Percentiles rank a stretch among this genome's conserved stretches.
Evolutionary conservation across 2,113 vertebrate genomes (phyloP).

Genomic region (Myotis lucifugus): DNA sequence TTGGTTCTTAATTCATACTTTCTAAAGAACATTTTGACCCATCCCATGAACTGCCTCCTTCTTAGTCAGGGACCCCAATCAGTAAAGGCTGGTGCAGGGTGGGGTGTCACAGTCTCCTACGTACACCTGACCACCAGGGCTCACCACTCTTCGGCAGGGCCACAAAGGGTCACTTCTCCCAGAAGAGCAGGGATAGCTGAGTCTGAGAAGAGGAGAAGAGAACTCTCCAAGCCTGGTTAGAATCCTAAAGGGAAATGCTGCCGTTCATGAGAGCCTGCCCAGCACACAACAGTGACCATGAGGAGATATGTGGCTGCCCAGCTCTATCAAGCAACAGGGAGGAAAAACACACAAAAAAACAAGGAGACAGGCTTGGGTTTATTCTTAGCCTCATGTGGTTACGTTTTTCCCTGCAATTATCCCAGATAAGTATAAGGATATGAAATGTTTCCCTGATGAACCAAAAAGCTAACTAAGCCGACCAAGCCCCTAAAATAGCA

Average conservation of each 20-base stretch:
- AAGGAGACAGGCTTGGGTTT: not conserved
- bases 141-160: not conserved
- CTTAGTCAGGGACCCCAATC: not conserved
- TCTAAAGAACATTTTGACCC: not conserved
- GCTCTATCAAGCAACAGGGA: not conserved
- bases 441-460: not conserved
- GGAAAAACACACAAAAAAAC: not conserved
- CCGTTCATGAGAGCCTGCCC: not conserved
- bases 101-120: not conserved
- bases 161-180: not conserved
- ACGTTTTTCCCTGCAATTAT: not conserved
- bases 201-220: not conserved
- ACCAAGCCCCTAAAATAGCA: not conserved
- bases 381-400: not conserved
- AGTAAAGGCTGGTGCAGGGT: not conserved
- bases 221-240: fast-evolving
- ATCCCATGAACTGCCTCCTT: not conserved
- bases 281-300: not conserved
- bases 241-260: not conserved
- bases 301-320: not conserved
- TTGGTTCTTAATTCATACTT: slow-evolving; percentile 9
- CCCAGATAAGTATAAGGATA: not conserved
- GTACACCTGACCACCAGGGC: not conserved
- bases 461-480: not conserved
- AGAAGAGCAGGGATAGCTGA: not conserved